Percentiles rank a stretch among this genome's conserved stretches.
phyloP scores from a whole-genome alignment of 2,797 vertebrate genomes.

The Choloepus didactylus region DNA sequence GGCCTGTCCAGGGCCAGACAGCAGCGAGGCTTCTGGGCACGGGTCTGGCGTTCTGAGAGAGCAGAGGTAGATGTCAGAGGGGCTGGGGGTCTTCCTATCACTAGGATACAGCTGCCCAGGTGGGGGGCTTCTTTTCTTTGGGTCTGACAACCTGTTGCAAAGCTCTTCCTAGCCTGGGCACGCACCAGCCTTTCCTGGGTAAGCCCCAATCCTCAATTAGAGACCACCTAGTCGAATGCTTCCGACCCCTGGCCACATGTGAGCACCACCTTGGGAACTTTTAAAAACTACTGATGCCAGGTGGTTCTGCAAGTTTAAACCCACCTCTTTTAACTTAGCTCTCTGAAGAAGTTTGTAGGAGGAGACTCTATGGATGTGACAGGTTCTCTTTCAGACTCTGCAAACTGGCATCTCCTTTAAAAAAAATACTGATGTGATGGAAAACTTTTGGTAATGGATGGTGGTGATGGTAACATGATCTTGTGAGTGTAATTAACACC shows the following conservation, averaged over 20 bases:
- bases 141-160: neutral
- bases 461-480: too few species aligned
- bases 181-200: neutral
- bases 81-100: neutral
- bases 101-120: neutral
- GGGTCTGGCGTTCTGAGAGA: slow-evolving; percentile 60
- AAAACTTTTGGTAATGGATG: too few species aligned
- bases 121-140: neutral
- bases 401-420: neutral
- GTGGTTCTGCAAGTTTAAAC: slow-evolving; percentile 33
- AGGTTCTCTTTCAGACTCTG: slow-evolving; percentile 8
- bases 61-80: neutral
- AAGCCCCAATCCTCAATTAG: neutral
- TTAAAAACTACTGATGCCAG: neutral
- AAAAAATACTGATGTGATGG: too few species aligned
- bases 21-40: slow-evolving; percentile 49
- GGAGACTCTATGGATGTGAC: neutral
- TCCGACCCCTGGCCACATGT: neutral
- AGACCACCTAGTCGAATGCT: neutral
- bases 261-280: neutral
- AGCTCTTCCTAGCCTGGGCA: neutral
- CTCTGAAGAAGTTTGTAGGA: slow-evolving; percentile 53
- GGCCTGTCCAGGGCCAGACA: slow-evolving; percentile 63
- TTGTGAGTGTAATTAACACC: too few species aligned
- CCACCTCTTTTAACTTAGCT: slow-evolving; percentile 36